Conservation (phyloP, 2,888 invertebrate genomes). For the Erpobdella octoculata region DNA sequence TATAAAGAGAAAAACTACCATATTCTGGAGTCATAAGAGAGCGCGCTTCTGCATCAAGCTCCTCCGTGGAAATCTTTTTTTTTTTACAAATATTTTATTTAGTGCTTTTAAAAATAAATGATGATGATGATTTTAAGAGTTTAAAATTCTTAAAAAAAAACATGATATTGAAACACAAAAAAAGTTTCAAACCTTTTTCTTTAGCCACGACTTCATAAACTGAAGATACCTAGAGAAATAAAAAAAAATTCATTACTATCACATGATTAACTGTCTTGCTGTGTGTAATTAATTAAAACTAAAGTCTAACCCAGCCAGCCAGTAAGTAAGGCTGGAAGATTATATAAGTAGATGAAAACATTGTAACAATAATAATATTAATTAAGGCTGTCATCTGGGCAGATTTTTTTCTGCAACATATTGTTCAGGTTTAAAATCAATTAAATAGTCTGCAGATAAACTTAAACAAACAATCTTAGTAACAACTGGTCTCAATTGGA, state of each 20-base stretch:
- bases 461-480: no score
- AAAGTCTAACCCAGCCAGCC: no score
- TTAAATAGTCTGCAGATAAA: no score
- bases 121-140: background rate
- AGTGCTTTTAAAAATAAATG: background rate
- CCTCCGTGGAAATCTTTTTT: conserved; percentile 66
- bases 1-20: conserved; percentile 28
- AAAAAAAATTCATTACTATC: background rate
- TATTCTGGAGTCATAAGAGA: conserved; percentile 63
- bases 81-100: background rate
- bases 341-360: no score
- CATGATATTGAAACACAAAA: background rate
- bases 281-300: background rate
- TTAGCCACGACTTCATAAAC: conserved; percentile 51
- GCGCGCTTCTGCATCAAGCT: conserved; percentile 72
- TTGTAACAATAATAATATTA: no score
- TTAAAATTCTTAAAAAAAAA: background rate
- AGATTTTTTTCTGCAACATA: no score
- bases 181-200: conserved; percentile 44
- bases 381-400: no score
- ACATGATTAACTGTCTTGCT: background rate
- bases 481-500: no score
- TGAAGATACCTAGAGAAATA: conserved; percentile 47
- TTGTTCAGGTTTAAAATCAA: no score
- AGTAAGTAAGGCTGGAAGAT: no score